Base-by-base conservation (phyloP, 2,888 invertebrate genomes). In the Mesorhabditis belari region DNA sequence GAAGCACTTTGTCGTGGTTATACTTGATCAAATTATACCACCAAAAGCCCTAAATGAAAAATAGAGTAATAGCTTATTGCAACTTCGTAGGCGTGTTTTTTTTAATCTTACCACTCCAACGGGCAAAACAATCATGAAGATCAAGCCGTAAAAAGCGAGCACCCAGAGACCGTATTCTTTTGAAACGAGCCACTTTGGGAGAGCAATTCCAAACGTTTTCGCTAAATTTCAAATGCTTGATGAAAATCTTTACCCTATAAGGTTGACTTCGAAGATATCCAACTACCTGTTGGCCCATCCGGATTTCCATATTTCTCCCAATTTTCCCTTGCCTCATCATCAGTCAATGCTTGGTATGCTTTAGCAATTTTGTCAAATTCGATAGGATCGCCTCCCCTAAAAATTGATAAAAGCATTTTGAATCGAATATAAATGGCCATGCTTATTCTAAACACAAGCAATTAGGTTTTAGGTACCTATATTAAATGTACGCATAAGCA, bases 251-350 rank as follows among this genome's bases (percentile, higher is more conserved):
- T n/a, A n/a, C n/a, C n/a, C n/a, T n/a, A n/a, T n/a, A n/a, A n/a
- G n/a, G n/a, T n/a, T n/a, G n/a, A n/a, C n/a, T n/a, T n/a, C 23
- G 26, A 56, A 23, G 24, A 6, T 12, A 56, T 19, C n/a, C 17
- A 5, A 23, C 21, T 71, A 84, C 84, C 84, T 67, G 94, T 95
- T 0, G 98, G 98, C 3, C 98, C 98, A 86, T 99, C 98, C 1
- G 98, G 98, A 85, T 99, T 98, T 24, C 98, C 98, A 86, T 95
- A 94, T 82, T 91, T 91, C 81, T 96, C 94, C 92, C 94, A 99
- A 84, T 99, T 99, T 81, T 89, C 89, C 68, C 91, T 87, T 2
- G 96, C 90, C 82, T 95, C 93, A 71, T 96, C 95, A 85, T 99
- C 94, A 61, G 98, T 99, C 64, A 98, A 85, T 21, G 79, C 79